Conservation (phyloP, 2,888 invertebrate genomes). For the Heliconius ismenius region DNA sequence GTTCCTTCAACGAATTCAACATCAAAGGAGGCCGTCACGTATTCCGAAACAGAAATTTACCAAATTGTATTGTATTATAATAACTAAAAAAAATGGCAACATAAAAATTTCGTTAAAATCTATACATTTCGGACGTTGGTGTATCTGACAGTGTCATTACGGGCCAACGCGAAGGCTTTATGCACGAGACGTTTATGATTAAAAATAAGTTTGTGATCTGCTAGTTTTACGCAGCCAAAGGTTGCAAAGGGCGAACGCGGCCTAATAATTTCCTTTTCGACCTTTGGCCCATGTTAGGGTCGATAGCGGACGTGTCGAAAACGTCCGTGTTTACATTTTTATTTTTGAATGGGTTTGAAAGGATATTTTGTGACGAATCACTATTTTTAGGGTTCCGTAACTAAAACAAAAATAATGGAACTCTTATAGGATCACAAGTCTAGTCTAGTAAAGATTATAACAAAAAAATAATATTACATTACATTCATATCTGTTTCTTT, state of each 20-base stretch:
- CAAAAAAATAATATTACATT: too few relatives aligned
- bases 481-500: too few relatives aligned
- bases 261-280: conserved; percentile 72
- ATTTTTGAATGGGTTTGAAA: too few relatives aligned
- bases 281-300: conserved; percentile 45
- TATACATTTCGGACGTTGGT: conserved; percentile 33
- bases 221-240: conserved; percentile 59
- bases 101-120: conserved; percentile 26
- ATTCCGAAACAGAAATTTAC: background rate
- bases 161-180: conserved; percentile 51
- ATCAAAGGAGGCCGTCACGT: background rate
- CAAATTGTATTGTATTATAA: conserved; percentile 1
- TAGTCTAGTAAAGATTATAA: too few relatives aligned
- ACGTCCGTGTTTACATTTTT: background rate
- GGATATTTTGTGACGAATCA: too few relatives aligned
- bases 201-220: conserved; percentile 66
- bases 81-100: conserved; percentile 11
- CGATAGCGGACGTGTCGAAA: conserved; percentile 25
- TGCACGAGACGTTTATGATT: conserved; percentile 70
- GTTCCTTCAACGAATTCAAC: background rate
- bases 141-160: conserved; percentile 59
- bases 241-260: conserved; percentile 63
- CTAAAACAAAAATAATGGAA: too few relatives aligned
- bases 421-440: too few relatives aligned
- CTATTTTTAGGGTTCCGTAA: too few relatives aligned